Evolutionary conservation across 1,140 invertebrate genomes (phyloP).

Genomic region (Bombus waltoni): DNA sequence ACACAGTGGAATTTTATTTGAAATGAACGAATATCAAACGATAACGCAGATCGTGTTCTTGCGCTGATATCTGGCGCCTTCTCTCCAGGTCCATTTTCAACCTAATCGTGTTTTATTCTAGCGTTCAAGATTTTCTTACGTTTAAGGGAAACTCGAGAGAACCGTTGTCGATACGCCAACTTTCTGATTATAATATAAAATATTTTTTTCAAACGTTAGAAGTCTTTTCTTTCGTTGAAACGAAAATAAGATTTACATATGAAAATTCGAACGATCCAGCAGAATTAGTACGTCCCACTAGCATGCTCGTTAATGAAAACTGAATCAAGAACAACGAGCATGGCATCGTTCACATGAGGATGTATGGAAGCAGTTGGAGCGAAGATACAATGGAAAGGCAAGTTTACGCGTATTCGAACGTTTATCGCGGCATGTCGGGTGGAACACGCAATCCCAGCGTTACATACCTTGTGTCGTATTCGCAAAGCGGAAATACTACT

Average conservation of each 20-base stretch:
- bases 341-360: constrained; percentile 48
- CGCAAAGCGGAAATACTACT: constrained; percentile 62
- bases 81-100: no score
- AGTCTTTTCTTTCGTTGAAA: neutral
- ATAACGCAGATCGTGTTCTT: no score
- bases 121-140: no score
- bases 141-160: no score
- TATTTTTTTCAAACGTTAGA: no score
- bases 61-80: no score
- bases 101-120: no score
- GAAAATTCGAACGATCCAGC: neutral
- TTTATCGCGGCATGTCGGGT: constrained; percentile 68
- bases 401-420: constrained; percentile 73
- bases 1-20: no score
- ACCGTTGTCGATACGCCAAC: no score
- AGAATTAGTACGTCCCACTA: neutral
- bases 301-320: constrained; percentile 40
- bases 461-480: constrained; percentile 55
- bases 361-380: constrained; percentile 12
- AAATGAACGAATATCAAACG: no score
- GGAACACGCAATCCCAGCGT: constrained; percentile 70
- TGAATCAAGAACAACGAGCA: constrained; percentile 41
- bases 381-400: constrained; percentile 47
- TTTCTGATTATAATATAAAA: no score
- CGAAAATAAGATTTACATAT: no score